Evolutionary conservation across 2,113 vertebrate genomes (phyloP).

Genomic region (Tragulus kanchil): DNA sequence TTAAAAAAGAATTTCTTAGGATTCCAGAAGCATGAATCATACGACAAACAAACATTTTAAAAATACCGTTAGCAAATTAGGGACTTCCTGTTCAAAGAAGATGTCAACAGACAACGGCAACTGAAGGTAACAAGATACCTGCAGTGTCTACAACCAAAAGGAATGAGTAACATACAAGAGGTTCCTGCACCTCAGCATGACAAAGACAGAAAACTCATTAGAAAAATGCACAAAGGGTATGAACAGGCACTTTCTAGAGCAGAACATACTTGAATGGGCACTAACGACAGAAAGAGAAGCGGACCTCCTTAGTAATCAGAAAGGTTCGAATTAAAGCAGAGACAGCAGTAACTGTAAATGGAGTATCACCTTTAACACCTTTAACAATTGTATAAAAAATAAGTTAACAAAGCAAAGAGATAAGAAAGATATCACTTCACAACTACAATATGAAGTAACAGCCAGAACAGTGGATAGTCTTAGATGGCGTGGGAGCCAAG

Average conservation of each 20-base stretch:
- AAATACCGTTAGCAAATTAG: background rate
- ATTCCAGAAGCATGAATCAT: background rate
- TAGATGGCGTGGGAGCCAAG: background rate
- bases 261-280: background rate
- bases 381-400: background rate
- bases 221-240: slow-evolving; percentile 9
- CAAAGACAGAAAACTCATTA: background rate
- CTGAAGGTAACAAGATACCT: background rate
- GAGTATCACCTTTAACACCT: too few species aligned
- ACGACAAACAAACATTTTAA: background rate
- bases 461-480: background rate
- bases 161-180: background rate
- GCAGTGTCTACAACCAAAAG: background rate
- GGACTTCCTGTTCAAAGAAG: background rate
- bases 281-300: slow-evolving; percentile 25
- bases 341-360: background rate
- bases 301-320: background rate
- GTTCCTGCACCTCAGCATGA: background rate
- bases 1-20: background rate
- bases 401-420: background rate
- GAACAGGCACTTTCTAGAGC: background rate
- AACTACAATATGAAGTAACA: background rate
- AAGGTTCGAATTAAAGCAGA: slow-evolving; percentile 27
- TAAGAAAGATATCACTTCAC: background rate
- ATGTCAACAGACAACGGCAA: background rate